phyloP scores from a whole-genome alignment of 2,797 vertebrate species.

The Steatocranus sp. region DNA sequence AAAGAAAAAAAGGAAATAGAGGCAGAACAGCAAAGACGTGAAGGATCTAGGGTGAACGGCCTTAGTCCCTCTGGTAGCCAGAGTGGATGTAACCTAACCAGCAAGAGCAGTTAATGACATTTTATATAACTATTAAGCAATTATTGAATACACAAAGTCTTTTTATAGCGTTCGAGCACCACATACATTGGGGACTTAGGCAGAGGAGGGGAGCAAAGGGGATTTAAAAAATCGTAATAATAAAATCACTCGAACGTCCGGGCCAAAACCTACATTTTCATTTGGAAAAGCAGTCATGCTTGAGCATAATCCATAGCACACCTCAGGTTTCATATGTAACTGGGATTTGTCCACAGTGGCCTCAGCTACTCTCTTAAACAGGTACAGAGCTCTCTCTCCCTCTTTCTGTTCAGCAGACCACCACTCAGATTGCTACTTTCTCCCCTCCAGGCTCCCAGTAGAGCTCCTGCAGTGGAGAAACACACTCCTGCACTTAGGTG shows the following conservation, averaged over 20 bases:
- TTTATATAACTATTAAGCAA: conserved; percentile 78
- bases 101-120: conserved; percentile 77
- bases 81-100: conserved; percentile 61
- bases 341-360: conserved; percentile 73
- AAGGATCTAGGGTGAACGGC: conserved; percentile 13
- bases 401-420: conserved; percentile 17
- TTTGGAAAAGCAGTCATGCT: conserved; percentile 83
- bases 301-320: conserved; percentile 82
- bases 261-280: conserved; percentile 92
- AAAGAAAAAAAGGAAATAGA: conserved; percentile 12
- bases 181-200: conserved; percentile 66
- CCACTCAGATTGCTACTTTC: background rate
- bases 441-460: background rate
- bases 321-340: conserved; percentile 82
- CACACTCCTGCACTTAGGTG: background rate
- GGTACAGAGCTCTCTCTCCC: conserved; percentile 62
- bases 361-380: conserved; percentile 68
- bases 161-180: conserved; percentile 79
- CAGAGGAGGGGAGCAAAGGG: conserved; percentile 65
- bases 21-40: background rate
- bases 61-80: conserved; percentile 38
- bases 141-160: conserved; percentile 87
- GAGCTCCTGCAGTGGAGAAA: conserved; percentile 1
- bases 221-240: conserved; percentile 64
- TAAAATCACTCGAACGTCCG: conserved; percentile 52